Base-by-base conservation (phyloP, 2,888 invertebrate genomes). In the Macaria notata region DNA sequence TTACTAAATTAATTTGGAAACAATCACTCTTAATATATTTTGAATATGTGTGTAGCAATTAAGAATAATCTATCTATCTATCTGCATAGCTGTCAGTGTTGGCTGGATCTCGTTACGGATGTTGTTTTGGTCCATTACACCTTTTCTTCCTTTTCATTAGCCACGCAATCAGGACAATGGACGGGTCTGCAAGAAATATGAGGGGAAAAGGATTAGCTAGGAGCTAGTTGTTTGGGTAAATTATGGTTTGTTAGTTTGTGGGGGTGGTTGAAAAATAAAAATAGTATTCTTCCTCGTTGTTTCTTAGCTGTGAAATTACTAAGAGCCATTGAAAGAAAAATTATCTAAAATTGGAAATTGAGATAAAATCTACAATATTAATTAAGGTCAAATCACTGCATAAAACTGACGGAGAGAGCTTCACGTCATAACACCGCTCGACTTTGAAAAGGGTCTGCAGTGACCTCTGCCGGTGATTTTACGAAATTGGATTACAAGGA, bases 111-210 rank as follows among this genome's bases (percentile, higher is more conserved):
- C 9, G 64, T 66, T 52, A 62, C 54, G 52, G 47, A 38, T 45
- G 51, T 53, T 59, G 63, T 56, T 62, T 68, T 63, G 59, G 68
- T 69, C 66, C 65, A 45, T 57, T 64, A 64, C 57, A 56, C 55
- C 45, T 54, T 50, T 59, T 62, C 45, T 56, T 71, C 68, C 58
- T 61, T 69, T 64, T 65, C 55, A 57, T 61, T 64, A 62, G 62
- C 44, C 60, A 54, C 46, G 46, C 49, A 49, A 59, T 62, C 56
- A 63, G 64, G 50, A 53, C 56, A 59, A 54, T 45, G 52, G 33
- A 29, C 8, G 30, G 4, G 36, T 49, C 39, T 47, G 19, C 42
- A 38, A 30, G 29, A 44, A 39, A 50, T 43, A 50, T 36, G 4
- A 44, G 50, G 50, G 43, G 44, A 44, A 36, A 36, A 36, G 33